Base-by-base conservation (phyloP, 2,113 vertebrate species). In the Emydura subglobosa region DNA sequence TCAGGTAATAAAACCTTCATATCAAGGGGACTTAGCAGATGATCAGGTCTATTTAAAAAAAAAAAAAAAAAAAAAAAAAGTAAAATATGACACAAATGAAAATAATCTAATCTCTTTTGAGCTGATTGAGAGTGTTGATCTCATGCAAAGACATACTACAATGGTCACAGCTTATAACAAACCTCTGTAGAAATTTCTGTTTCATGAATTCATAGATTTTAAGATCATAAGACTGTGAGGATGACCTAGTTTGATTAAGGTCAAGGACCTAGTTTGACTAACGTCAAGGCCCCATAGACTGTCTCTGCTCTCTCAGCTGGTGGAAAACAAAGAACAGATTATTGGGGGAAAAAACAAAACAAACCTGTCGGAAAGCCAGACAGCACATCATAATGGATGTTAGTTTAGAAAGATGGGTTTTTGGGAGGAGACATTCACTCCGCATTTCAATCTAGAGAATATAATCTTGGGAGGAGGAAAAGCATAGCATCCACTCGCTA, bases 21-120 rank as follows among this genome's bases (percentile, higher is more conserved):
- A 12, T 13, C 65, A 17, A 49, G n/a, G 21, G 85, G 92, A 81
- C 12, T 90, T 80, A 13, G 53, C 55, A 92, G 25, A 80, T 0
- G 5, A 2, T 3, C 5, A 61, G 82, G 39, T 21, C 85, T 10
- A 24, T 0, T 0, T 55, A 50, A 10, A 3, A 55, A 47, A 47
- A 47, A 47, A 24, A 47, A 47, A 47, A 10, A 3, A 55, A 61
- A 50, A 10, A 3, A 55, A 47, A 47, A 47, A 47, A 24, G 2
- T 5, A 61, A 61, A 25, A 3, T 5, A 34, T 94, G 47, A 10
- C 6, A 3, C 8, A 74, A 82, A 34, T 54, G 78, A 84, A 47
- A 47, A 47, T 19, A 1, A 0, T 68, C 19, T 85, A 19, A 49
- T 39, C 44, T 5, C 11, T 68, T 80, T 53, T 42, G 25, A 21